Percentiles rank a stretch among this genome's conserved stretches.
Evolutionary conservation across 2,113 vertebrate species (phyloP).

Genomic region (Spea multiplicata): DNA sequence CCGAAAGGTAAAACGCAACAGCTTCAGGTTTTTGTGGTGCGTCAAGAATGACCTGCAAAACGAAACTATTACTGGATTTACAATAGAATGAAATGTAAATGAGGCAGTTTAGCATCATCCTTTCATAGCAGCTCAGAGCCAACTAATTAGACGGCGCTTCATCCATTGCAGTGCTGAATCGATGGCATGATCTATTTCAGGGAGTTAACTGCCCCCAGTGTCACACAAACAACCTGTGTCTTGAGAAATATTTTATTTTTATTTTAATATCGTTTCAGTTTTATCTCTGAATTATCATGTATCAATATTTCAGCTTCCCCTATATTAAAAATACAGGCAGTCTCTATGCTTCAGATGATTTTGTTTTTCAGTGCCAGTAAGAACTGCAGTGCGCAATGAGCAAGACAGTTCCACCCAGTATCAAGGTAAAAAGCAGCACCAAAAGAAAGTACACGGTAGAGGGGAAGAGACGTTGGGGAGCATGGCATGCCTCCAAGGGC

Average conservation of each 20-base stretch:
- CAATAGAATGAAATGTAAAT: not conserved
- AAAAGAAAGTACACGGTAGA: constrained; percentile 41
- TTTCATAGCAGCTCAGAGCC: not conserved
- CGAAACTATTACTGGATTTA: not conserved
- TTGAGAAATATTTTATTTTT: constrained; percentile 40
- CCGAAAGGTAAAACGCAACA: not conserved
- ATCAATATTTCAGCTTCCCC: constrained; percentile 10
- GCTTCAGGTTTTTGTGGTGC: too few species aligned
- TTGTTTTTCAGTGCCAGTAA: constrained; percentile 13
- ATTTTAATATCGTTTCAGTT: constrained; percentile 25
- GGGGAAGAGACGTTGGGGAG: not conserved
- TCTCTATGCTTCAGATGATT: constrained; percentile 20
- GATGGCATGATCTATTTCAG: too few species aligned
- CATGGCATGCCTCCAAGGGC: not conserved
- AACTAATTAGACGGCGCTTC: not conserved
- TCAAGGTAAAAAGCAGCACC: constrained; percentile 46
- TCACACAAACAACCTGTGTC: not conserved
- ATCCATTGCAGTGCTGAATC: not conserved
- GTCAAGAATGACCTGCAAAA: not conserved
- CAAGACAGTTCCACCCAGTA: constrained; percentile 9
- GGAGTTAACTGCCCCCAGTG: not conserved
- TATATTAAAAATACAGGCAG: constrained; percentile 32
- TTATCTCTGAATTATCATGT: constrained; percentile 24
- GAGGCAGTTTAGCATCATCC: not conserved
- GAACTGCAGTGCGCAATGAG: constrained; percentile 27